Percentiles rank a stretch among this genome's conserved stretches.
Evolutionary conservation across 2,113 vertebrate genomes (phyloP).

Genomic region (Carassius carassius): DNA sequence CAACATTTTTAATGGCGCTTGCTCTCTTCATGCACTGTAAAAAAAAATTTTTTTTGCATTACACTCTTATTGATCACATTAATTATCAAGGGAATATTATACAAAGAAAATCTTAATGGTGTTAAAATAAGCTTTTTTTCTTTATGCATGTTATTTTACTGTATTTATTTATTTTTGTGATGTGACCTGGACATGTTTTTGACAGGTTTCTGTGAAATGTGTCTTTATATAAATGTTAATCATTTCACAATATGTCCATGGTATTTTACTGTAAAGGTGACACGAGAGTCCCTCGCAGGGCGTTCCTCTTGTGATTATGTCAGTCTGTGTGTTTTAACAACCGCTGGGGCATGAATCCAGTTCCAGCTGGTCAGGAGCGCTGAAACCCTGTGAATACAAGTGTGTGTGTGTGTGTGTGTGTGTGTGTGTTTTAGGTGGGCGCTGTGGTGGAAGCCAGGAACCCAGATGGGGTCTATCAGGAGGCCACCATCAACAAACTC

Average conservation of each 20-base stretch:
- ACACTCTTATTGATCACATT: too few species aligned
- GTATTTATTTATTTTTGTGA: neutral
- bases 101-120: neutral
- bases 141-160: neutral
- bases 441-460: constrained; percentile 94
- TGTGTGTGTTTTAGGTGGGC: constrained; percentile 80
- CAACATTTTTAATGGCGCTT: neutral
- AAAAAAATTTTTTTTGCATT: too few species aligned
- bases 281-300: neutral
- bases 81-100: too few species aligned
- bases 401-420: neutral
- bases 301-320: neutral
- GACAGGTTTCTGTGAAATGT: neutral
- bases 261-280: neutral
- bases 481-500: constrained; percentile 96
- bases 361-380: too few species aligned
- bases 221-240: neutral
- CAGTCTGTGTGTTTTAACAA: neutral
- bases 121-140: neutral
- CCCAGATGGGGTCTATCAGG: constrained; percentile 91
- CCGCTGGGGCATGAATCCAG: neutral
- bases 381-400: constrained; percentile 14
- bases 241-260: neutral
- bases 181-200: neutral
- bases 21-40: neutral